Base-by-base conservation (phyloP, 1,140 invertebrate species). In the Orchestia grillus region DNA sequence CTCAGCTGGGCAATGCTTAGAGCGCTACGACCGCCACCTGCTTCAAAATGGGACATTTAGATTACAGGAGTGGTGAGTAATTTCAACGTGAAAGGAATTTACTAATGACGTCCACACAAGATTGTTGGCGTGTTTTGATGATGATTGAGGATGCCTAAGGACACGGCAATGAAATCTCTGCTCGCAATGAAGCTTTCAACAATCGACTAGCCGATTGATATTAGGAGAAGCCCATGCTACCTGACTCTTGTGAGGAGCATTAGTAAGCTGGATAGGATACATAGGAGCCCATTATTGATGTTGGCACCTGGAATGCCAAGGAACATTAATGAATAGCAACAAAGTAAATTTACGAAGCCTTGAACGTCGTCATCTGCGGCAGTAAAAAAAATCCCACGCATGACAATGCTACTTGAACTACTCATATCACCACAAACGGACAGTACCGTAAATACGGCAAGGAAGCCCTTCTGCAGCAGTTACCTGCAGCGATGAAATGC, bases 1-100 rank as follows among this genome's bases (percentile, higher is more conserved):
- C 92, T 94, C 44, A 94, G 44, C 92, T 94, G 92, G 41, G 92
- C 44, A 19, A 94, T 47, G 44, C 44, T 94, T 0, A 94, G 92
- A 19, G 8, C 44, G 19, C 43, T 44, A 19, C 92, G 41, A 45
- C 92, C 44, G 6, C 44, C 92, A 44, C 92, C 92, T 94, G 92
- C 16, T 36, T 0, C 6, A 94, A 8, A 90, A 15, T n/a, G 87
- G 19, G 47, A 6, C 47, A 53, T 19, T 77, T 77, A 77, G 62
- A 77, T 77, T 36, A 77, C 15, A 15, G 3, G 11, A 77, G 11
- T 36, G 28, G 28, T 23, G 11, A 36, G 11, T 77, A 3, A 36
- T 28, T 19, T 36, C 62, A 77, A 23, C 36, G 11, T 19, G 62
- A 23, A 36, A 19, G 62, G 28, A 77, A 36, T 77, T 77, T 19